Conservation (phyloP, 2,797 vertebrate species). For the Myripristis murdjan region DNA sequence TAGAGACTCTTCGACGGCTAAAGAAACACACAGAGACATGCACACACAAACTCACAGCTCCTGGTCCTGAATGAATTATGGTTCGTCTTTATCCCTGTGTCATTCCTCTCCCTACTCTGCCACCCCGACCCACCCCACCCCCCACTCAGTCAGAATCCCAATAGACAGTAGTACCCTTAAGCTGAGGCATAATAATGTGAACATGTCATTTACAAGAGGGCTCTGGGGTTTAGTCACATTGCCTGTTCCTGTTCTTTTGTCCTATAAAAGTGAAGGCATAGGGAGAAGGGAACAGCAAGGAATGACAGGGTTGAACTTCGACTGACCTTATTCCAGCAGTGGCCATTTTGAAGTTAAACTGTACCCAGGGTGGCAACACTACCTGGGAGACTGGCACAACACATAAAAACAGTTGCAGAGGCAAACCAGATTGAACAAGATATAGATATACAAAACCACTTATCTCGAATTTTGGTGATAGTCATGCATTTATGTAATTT, state of each 20-base stretch:
- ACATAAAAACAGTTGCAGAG: not conserved
- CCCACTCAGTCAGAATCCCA: constrained; percentile 1
- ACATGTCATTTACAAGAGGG: constrained; percentile 6
- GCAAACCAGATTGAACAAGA: constrained; percentile 12
- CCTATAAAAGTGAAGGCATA: constrained; percentile 8
- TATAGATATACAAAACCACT: too few relatives aligned
- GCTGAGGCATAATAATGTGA: constrained; percentile 11
- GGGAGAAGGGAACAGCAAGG: constrained; percentile 14
- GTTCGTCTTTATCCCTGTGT: constrained; percentile 16
- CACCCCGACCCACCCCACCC: not conserved
- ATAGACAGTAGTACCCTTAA: constrained; percentile 19
- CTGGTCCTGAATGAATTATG: constrained; percentile 27
- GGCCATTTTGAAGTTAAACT: constrained; percentile 26
- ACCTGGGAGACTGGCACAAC: not conserved
- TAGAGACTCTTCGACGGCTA: constrained; percentile 45
- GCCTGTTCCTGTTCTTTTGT: constrained; percentile 23
- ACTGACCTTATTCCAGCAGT: constrained; percentile 9
- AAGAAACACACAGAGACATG: constrained; percentile 13
- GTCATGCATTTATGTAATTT: too few relatives aligned
- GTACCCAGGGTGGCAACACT: constrained; percentile 1
- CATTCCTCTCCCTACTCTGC: constrained; percentile 15
- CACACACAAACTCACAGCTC: constrained; percentile 23
- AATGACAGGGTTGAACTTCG: constrained; percentile 32
- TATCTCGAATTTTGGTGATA: too few relatives aligned
- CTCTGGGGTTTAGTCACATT: constrained; percentile 14